Evolutionary conservation across 2,113 vertebrate species (phyloP), one percentile per base, ranked within the genome.

Genomic region (Psittacara wagleri): DNA sequence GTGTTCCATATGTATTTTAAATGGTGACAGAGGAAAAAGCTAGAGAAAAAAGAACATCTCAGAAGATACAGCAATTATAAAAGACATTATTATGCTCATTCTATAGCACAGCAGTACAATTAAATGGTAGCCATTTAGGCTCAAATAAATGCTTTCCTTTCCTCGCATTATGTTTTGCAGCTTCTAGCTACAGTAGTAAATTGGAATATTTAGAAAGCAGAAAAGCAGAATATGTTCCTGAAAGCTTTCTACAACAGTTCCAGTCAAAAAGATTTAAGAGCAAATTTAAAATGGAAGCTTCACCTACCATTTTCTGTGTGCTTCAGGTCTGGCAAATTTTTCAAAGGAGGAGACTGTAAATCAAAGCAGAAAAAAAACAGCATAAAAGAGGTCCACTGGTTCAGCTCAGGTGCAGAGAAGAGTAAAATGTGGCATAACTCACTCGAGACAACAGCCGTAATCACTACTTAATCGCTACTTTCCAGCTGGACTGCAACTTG

Each of bases 301-400:
- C 86, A 85, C 98, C 41, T 98, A 98, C 98, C 98, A 96, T 98
- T 61, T 96, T 96, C n/a, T 90, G 61, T 90, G 63, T 79, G 73
- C 86, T 92, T 97, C 74, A 85, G 55, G 48, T 89, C 48, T 92
- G 52, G 75, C 61, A 46, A 62, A 76, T 27, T 78, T 82, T 67
- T 66, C 3, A 3, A 31, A 86, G 57, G 43, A 90, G 69, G 79
- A 74, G 61, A 57, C 16, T 76, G 17, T 69, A 85, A 89, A 64
- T n/a, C 18, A 39, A 28, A 92, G 41, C 25, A 24, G 35, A 64
- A 92, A 64, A 86, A 49, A 83, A 73, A 19, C 46, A 83, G 78
- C 54, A 25, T 83, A 20, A 48, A 95, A 52, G 62, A 39, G 33
- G 7, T 69, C 29, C 72, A 41, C 12, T 82, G 59, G 39, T 54